phyloP scores from a whole-genome alignment of 2,888 invertebrate species.

The Cheilosia grossa region DNA sequence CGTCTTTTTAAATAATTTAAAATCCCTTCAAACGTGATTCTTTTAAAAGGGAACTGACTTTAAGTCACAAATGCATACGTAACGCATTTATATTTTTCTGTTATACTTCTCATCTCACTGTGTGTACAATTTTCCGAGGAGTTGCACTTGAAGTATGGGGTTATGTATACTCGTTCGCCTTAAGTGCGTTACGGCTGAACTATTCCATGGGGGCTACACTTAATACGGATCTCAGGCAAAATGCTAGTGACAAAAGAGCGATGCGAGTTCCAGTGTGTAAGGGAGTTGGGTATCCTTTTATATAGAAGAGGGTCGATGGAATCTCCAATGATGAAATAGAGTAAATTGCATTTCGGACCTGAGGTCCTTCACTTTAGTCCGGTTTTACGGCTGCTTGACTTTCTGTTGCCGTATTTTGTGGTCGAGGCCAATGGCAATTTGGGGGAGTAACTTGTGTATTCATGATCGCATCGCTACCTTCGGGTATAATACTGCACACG shows the following conservation, averaged over 20 bases:
- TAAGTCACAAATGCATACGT: too few species aligned
- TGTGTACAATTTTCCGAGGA: conserved; percentile 54
- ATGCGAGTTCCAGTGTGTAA: background rate
- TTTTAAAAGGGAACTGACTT: too few species aligned
- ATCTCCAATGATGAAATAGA: background rate
- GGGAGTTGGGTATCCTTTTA: background rate
- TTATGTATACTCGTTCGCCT: conserved; percentile 3
- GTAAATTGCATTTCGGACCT: conserved; percentile 45
- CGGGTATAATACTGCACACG: background rate
- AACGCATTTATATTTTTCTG: too few species aligned
- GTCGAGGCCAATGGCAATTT: background rate
- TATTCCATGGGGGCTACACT: conserved; percentile 32
- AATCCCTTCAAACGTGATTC: too few species aligned
- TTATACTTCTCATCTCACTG: too few species aligned
- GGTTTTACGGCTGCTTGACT: conserved; percentile 16
- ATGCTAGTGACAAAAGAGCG: background rate
- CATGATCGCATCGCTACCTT: background rate
- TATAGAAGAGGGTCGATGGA: too few species aligned
- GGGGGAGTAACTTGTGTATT: background rate
- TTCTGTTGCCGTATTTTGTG: background rate
- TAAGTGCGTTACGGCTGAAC: conserved; percentile 10
- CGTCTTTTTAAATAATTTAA: too few species aligned
- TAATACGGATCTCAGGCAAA: conserved; percentile 42
- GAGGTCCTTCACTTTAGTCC: conserved; percentile 9
- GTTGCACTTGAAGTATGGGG: conserved; percentile 46